Evolutionary conservation across 2,888 invertebrate species (phyloP), one percentile per base, ranked within the genome.

Genomic region (Lordiphosa andalusiaca): DNA sequence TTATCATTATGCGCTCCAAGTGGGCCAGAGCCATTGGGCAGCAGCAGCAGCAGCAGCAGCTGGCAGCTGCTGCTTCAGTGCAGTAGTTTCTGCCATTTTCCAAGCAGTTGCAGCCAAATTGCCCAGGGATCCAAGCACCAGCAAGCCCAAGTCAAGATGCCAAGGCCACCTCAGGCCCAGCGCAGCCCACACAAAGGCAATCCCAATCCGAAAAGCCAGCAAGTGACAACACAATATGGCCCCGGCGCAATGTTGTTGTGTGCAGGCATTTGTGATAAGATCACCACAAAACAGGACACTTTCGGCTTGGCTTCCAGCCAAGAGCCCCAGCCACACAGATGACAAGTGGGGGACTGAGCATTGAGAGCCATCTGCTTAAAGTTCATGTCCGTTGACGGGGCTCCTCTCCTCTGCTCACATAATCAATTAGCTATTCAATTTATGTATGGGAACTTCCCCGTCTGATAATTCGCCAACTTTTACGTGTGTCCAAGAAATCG

Each of bases 381-480:
- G 63, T 61, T 72, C 52, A 54, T 59, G 55, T 46, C 47, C 42
- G 52, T 40, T 49, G 38, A 40, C 52, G 52, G 7, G 52, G 40
- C 44, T 44, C 37, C 37, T n/a, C n/a, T n/a, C n/a, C n/a, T n/a
- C 37, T 40, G 40, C 63, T 61, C 53, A 57, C 62, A 66, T 73
- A 66, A 80, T 83, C 80, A 75, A 78, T 75, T 82, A 82, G 80
- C 75, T 66, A 78, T 82, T 82, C 74, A 76, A 81, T 82, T 76
- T 76, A 41, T 58, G 48, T 47, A 61, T 10, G 30, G 30, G 62
- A 83, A 78, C 57, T 63, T 77, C 62, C 54, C 6, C 36, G 37
- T 30, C 52, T 30, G 55, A 67, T 73, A 69, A 66, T 57, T 68
- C 50, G 51, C 55, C 35, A 66, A 76, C 61, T 61, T 67, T 71